Evolutionary conservation across 2,888 invertebrate genomes (phyloP), one percentile per base, ranked within the genome.

Genomic region (Lepidocyrtoides sp.): DNA sequence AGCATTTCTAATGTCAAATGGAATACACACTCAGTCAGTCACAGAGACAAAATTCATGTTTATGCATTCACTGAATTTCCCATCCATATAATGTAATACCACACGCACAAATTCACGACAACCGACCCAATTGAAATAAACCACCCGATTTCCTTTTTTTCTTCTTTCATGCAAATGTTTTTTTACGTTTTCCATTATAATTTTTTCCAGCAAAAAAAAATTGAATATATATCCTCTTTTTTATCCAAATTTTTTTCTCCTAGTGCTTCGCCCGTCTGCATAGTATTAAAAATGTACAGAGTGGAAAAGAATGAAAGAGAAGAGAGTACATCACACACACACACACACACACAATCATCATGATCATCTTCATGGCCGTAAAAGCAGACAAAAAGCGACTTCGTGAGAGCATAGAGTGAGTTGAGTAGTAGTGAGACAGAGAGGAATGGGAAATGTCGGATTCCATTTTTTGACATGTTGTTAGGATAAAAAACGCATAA

Each of bases 381-480:
- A 51, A 26, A 48, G 4, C 51, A 10, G 20, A n/a, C 26, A 48
- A n/a, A 75, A 75, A 48, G 75, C 44, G 48, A n/a, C 44, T 72
- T 14, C 12, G 12, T 44, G 69, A 69, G 72, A n/a, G n/a, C n/a
- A n/a, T 72, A 20, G 72, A 41, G 54, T 54, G 72, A 36, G 84
- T 48, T 29, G 51, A 63, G 63, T 36, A 44, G 75, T 81, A 29
- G 14, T 63, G 82, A 83, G 91, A 91, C 91, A 91, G 91, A 91
- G 91, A 91, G 91, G 91, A 91, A 91, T 91, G 91, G 91, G 87
- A 91, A 91, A 91, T 91, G 91, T 91, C 91, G 83, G 91, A 86
- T 87, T 87, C 75, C 82, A 83, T 91, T 91, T 91, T 77, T 91
- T 91, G 91, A 91, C 91, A 91, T 91, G 91, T 91, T 91, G 87